phyloP scores from a whole-genome alignment of 35 echinoderm and acorn worm genomes.

The Apostichopus californicus region DNA sequence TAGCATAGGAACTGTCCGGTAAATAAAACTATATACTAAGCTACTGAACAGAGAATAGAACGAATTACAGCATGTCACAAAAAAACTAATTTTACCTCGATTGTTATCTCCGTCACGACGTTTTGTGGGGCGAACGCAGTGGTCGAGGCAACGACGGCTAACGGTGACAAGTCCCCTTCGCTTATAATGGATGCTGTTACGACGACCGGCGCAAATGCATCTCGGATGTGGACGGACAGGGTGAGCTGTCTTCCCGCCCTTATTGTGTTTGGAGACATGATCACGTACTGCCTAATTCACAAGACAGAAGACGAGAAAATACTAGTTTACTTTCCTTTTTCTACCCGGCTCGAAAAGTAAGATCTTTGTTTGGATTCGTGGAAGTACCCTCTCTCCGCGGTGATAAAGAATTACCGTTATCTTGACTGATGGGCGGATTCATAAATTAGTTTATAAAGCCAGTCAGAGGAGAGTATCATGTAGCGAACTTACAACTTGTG shows the following conservation, averaged over 20 bases:
- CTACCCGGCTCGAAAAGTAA: neutral
- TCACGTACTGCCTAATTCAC: slow-evolving; percentile 9
- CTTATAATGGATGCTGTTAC: neutral
- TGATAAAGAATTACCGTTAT: too few species aligned
- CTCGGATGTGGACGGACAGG: neutral
- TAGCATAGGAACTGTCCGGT: too few species aligned
- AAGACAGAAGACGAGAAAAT: neutral
- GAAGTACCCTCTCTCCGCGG: too few species aligned
- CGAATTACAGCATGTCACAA: neutral
- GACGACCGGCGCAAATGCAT: neutral
- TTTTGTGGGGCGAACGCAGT: neutral
- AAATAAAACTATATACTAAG: too few species aligned
- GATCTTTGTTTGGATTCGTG: too few species aligned
- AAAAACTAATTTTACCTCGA: neutral
- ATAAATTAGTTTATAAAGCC: too few species aligned
- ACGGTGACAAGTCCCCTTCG: neutral
- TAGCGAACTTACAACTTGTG: too few species aligned
- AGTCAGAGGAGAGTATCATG: too few species aligned
- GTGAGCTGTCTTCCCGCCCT: neutral
- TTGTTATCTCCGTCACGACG: neutral
- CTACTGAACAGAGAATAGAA: neutral
- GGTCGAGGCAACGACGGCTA: neutral
- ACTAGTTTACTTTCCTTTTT: neutral
- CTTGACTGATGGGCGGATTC: too few species aligned
- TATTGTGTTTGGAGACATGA: slow-evolving; percentile 43